phyloP scores from a whole-genome alignment of 2,113 vertebrate species.

The Rhinoderma darwinii region DNA sequence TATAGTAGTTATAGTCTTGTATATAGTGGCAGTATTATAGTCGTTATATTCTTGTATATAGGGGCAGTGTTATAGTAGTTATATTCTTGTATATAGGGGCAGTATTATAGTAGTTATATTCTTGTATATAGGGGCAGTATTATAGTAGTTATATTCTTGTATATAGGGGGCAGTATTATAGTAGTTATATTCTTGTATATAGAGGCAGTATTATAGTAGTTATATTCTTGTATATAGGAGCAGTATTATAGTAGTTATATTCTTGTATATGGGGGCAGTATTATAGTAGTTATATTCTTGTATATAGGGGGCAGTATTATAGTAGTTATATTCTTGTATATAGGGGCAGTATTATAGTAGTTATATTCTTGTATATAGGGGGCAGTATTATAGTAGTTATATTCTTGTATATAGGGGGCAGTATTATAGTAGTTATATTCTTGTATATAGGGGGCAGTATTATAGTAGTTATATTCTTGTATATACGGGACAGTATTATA shows the following conservation, averaged over 20 bases:
- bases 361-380: no score
- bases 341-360: no score
- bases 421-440: no score
- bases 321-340: no score
- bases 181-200: not conserved
- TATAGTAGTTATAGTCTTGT: not conserved
- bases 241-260: constrained; percentile 5
- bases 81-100: not conserved
- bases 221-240: not conserved
- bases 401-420: no score
- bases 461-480: no score
- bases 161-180: not conserved
- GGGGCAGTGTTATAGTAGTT: not conserved
- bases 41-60: not conserved
- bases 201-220: not conserved
- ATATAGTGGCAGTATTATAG: not conserved
- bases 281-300: not conserved
- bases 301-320: not conserved
- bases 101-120: not conserved
- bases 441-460: no score
- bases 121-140: not conserved
- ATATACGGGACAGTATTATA: no score
- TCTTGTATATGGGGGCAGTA: not conserved
- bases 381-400: no score
- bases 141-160: not conserved